phyloP scores from a whole-genome alignment of 1,140 invertebrate genomes.

The Aphaenogaster rudis region DNA sequence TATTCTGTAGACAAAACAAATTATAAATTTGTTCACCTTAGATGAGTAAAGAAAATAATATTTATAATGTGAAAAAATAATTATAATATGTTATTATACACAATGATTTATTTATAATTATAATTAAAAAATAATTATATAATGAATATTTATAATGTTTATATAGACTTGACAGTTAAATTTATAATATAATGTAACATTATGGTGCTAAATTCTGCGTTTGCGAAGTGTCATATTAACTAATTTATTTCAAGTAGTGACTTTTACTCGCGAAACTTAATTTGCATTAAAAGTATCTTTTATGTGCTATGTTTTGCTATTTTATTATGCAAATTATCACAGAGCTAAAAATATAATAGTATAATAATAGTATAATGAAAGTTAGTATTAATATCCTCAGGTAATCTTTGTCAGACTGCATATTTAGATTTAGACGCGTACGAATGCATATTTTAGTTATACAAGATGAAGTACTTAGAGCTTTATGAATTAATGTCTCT shows the following conservation, averaged over 20 bases:
- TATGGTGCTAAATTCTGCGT: neutral
- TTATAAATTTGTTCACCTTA: neutral
- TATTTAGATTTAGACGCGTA: neutral
- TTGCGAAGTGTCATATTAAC: constrained; percentile 1
- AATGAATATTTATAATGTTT: neutral
- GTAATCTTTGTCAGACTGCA: neutral
- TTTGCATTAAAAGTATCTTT: neutral
- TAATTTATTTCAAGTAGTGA: neutral
- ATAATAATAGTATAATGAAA: neutral
- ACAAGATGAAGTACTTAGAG: neutral
- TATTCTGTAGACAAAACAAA: neutral
- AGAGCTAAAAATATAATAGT: too few species aligned
- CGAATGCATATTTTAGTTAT: neutral
- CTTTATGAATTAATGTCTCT: neutral
- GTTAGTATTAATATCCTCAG: neutral
- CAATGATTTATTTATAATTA: too few species aligned
- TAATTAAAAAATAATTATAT: too few species aligned
- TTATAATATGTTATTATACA: too few species aligned
- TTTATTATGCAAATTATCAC: constrained; percentile 6
- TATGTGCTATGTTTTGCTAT: neutral
- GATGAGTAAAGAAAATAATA: neutral
- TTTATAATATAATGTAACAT: neutral
- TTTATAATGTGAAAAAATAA: neutral
- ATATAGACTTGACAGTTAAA: neutral
- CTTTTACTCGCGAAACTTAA: neutral